phyloP scores from a whole-genome alignment of 2,113 vertebrate genomes.

The Seriola quinqueradiata region DNA sequence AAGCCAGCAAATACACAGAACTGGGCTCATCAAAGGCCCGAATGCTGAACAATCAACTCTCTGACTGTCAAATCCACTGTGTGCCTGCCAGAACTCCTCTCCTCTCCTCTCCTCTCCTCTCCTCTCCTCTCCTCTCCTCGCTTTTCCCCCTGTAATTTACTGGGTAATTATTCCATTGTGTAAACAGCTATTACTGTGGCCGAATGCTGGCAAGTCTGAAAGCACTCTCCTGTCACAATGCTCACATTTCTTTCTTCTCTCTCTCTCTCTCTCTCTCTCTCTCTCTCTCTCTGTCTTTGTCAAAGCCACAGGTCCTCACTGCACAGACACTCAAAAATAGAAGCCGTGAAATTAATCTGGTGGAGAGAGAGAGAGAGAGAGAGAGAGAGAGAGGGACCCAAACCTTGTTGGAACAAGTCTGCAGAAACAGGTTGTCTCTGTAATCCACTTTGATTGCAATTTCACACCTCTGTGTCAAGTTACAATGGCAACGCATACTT shows the following conservation, averaged over 20 bases:
- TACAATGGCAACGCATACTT: neutral
- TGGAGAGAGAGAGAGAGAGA: neutral
- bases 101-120: slow-evolving; percentile 11
- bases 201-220: slow-evolving; percentile 53
- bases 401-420: slow-evolving; percentile 21
- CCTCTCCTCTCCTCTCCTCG: slow-evolving; percentile 5
- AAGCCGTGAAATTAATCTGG: slow-evolving; percentile 42
- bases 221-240: slow-evolving; percentile 54
- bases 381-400: neutral
- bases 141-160: slow-evolving; percentile 49
- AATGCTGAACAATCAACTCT: slow-evolving; percentile 53
- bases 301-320: slow-evolving; percentile 48
- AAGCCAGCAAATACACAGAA: slow-evolving; percentile 34
- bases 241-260: slow-evolving; percentile 31
- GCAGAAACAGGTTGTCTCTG: slow-evolving; percentile 9
- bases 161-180: slow-evolving; percentile 77
- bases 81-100: slow-evolving; percentile 27
- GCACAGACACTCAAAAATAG: slow-evolving; percentile 54
- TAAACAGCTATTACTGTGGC: slow-evolving; percentile 78
- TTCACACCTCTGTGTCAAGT: neutral
- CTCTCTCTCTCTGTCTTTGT: slow-evolving; percentile 22
- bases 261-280: slow-evolving; percentile 1
- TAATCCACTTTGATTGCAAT: slow-evolving; percentile 10
- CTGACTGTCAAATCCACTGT: slow-evolving; percentile 43
- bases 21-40: slow-evolving; percentile 54